Evolutionary conservation across 2,797 vertebrate species (phyloP).

Genomic region (Spatula versicolor): DNA sequence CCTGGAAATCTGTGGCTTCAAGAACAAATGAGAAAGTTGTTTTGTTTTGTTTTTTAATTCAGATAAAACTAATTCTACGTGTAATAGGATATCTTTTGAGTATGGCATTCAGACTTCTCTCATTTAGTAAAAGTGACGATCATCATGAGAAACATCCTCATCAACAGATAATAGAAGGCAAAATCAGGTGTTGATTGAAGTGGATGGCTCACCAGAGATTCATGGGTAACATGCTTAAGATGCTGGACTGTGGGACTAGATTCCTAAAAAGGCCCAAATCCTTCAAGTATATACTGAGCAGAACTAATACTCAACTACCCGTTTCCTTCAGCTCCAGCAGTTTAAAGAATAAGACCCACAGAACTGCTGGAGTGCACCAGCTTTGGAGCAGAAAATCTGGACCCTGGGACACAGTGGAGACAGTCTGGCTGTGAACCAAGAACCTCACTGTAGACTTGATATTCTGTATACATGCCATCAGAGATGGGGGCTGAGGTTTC

Average conservation of each 20-base stretch:
- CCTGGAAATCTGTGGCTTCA: not conserved
- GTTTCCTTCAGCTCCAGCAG: not conserved
- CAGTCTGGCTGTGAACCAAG: not conserved
- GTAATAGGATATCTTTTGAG: not conserved
- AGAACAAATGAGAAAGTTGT: not conserved
- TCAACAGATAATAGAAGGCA: not conserved
- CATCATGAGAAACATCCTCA: not conserved
- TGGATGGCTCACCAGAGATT: not conserved
- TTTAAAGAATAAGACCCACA: not conserved
- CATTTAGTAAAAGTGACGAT: not conserved
- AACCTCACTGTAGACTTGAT: not conserved
- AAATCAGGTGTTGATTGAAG: not conserved
- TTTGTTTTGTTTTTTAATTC: not conserved
- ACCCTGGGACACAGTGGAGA: not conserved
- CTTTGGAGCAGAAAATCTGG: not conserved
- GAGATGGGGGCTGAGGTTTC: not conserved
- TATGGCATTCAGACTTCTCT: not conserved
- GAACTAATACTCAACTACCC: not conserved
- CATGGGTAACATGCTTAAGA: not conserved
- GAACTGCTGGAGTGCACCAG: not conserved
- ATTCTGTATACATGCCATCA: not conserved
- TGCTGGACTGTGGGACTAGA: not conserved
- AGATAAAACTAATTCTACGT: not conserved
- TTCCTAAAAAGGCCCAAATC: not conserved
- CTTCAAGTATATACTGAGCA: not conserved